These are phyloP conservation scores for Sialia sialis DNA, from an alignment of 2,113 vertebrate species.

Conservation along the genomic window DNA sequence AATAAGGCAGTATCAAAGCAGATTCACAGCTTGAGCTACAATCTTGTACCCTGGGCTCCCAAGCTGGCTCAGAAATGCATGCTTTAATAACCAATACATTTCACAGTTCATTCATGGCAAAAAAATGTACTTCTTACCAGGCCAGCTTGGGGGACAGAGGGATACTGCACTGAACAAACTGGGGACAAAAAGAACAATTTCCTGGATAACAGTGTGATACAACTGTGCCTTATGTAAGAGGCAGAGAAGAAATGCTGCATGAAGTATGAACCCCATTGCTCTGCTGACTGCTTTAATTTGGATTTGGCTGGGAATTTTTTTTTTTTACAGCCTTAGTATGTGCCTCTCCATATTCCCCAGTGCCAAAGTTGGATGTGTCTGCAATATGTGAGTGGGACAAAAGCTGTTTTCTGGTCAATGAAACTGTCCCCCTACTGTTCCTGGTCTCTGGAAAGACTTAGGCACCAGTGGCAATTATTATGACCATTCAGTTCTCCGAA, in stretches of 20 bases:
- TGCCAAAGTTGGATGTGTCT: conserved; percentile 6
- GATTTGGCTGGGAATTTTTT: not conserved
- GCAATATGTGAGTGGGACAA: not conserved
- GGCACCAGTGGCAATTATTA: conserved; percentile 28
- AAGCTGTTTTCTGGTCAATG: conserved; percentile 37
- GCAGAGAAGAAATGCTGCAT: conserved; percentile 9
- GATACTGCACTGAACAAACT: conserved; percentile 24
- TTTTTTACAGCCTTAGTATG: not conserved
- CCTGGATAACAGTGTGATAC: not conserved
- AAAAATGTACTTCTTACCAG: conserved; percentile 35
- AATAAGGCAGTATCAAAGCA: conserved; percentile 51
- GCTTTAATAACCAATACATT: conserved; percentile 51
- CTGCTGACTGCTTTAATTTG: not conserved
- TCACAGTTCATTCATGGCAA: conserved; percentile 34
- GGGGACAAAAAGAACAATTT: conserved; percentile 5
- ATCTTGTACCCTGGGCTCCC: conserved; percentile 53
- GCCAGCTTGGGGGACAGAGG: conserved; percentile 55
- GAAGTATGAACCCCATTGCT: conserved; percentile 12
- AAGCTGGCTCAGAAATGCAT: conserved; percentile 59
- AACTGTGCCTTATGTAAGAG: conserved; percentile 20
- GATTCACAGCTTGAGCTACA: conserved; percentile 45
- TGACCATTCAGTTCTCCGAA: conserved; percentile 45
- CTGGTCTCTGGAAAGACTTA: conserved; percentile 40
- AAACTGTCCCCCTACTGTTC: conserved; percentile 59
- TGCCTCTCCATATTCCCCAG: not conserved